Evolutionary conservation across 2,888 invertebrate genomes (phyloP).

Genomic region (Aspidiotus destructor): DNA sequence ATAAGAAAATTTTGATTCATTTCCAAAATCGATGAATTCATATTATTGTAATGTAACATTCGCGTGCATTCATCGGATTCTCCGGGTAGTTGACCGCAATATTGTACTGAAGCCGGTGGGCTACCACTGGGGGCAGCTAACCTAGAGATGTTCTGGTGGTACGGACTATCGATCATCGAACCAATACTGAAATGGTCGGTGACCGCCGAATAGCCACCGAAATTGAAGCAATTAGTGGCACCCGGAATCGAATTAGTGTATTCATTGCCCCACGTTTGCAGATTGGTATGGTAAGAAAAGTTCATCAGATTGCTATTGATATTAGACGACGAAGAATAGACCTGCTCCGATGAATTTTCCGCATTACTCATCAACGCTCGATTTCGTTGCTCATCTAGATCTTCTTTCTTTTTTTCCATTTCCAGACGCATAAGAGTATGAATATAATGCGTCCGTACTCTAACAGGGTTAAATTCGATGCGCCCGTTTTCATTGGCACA

Average conservation of each 20-base stretch:
- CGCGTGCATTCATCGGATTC: neutral
- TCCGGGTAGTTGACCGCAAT: neutral
- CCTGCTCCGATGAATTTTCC: constrained; percentile 26
- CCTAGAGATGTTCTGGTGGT: neutral
- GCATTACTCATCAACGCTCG: constrained; percentile 13
- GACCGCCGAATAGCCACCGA: neutral
- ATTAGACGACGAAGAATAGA: constrained; percentile 19
- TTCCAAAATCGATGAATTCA: neutral
- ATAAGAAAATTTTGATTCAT: constrained; percentile 13
- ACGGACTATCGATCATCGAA: neutral
- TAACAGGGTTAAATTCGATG: constrained; percentile 90
- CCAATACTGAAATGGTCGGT: constrained; percentile 12
- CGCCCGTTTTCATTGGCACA: constrained; percentile 87
- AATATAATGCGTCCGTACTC: constrained; percentile 93
- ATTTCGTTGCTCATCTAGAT: constrained; percentile 44
- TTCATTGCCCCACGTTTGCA: constrained; percentile 7
- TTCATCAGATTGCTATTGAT: constrained; percentile 14
- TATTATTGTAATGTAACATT: neutral
- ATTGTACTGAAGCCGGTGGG: neutral
- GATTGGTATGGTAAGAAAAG: constrained; percentile 17
- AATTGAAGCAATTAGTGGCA: constrained; percentile 13
- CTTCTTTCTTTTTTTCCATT: constrained; percentile 68
- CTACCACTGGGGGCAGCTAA: neutral
- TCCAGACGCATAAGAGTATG: constrained; percentile 91
- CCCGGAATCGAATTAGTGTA: neutral